These are phyloP conservation scores for Speoplatyrhinus poulsoni DNA, from an alignment of 2,113 vertebrate genomes.

Conservation along the genomic window DNA sequence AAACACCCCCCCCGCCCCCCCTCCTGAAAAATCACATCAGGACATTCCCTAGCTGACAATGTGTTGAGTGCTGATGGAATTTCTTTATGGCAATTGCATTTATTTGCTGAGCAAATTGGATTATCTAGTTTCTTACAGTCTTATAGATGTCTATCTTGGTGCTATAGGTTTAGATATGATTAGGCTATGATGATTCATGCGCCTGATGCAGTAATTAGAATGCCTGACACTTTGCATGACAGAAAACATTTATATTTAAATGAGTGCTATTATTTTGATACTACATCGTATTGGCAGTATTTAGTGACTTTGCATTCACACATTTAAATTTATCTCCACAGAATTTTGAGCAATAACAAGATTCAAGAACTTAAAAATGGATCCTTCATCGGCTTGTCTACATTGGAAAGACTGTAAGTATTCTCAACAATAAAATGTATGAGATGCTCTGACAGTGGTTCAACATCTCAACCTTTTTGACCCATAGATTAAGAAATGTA, in stretches of 20 bases:
- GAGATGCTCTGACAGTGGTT: background rate
- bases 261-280: background rate
- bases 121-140: background rate
- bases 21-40: constrained; percentile 13
- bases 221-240: background rate
- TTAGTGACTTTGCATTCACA: constrained; percentile 2
- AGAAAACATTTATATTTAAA: background rate
- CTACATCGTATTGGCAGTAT: background rate
- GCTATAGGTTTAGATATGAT: background rate
- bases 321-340: constrained; percentile 62
- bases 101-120: background rate
- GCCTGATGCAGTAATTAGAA: background rate
- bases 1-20: background rate
- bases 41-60: constrained; percentile 15
- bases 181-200: background rate
- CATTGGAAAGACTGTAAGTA: constrained; percentile 94
- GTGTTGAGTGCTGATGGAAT: constrained; percentile 1
- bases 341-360: constrained; percentile 96
- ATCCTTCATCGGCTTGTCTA: constrained; percentile 87
- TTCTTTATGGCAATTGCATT: background rate
- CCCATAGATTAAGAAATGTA: too few relatives aligned
- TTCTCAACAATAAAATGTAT: background rate
- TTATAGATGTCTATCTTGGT: background rate
- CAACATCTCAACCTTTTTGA: background rate
- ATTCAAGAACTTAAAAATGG: constrained; percentile 92